phyloP scores from a whole-genome alignment of 2,888 invertebrate genomes.

The Orthosia incerta region DNA sequence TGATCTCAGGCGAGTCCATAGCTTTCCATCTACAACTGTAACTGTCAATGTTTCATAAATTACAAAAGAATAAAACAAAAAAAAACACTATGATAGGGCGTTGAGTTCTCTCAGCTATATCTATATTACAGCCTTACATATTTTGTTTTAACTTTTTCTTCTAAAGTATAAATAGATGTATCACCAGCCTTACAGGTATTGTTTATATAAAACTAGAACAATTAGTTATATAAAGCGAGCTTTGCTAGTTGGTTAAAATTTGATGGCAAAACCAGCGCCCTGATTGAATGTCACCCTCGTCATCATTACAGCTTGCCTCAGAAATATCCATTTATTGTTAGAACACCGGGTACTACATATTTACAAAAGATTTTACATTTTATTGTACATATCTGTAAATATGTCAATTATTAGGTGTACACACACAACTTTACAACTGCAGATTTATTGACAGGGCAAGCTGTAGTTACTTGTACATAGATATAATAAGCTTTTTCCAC shows the following conservation, averaged over 20 bases:
- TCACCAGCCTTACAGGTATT: conserved; percentile 86
- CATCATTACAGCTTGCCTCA: background rate
- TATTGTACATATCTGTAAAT: no score
- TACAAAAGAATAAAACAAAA: conserved; percentile 64
- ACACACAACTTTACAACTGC: no score
- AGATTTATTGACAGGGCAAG: background rate
- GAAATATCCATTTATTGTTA: background rate
- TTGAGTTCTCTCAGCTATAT: conserved; percentile 83
- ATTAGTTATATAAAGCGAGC: conserved; percentile 70
- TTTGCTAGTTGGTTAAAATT: conserved; percentile 69
- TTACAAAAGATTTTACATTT: no score
- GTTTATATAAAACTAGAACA: conserved; percentile 66
- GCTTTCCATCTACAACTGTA: conserved; percentile 51
- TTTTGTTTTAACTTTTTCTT: conserved; percentile 65
- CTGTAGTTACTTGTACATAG: no score
- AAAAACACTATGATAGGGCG: conserved; percentile 74
- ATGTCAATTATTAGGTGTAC: no score
- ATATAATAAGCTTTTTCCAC: no score
- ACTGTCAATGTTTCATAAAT: conserved; percentile 62
- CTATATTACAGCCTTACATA: conserved; percentile 79
- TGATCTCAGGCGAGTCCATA: conserved; percentile 51
- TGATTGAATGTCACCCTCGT: background rate
- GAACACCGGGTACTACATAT: no score
- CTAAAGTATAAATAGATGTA: conserved; percentile 80
- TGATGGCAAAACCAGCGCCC: conserved; percentile 11